Evolutionary conservation across 2,888 invertebrate genomes (phyloP).

Genomic region (Orthosia gracilis): DNA sequence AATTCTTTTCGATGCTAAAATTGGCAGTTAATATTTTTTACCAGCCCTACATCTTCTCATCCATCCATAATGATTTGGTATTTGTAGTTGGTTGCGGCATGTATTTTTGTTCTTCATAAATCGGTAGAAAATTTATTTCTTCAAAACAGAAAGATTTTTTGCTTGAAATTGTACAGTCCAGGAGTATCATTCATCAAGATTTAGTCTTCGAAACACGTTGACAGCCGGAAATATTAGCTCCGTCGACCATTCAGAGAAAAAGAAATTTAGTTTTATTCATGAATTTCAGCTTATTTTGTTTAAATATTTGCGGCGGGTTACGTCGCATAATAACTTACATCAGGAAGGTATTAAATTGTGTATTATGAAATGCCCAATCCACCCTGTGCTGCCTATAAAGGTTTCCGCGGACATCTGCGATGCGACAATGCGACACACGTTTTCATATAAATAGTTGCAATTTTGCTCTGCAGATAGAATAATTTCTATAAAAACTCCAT

Average conservation of each 20-base stretch:
- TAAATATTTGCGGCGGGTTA: not conserved
- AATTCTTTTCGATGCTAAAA: too few relatives aligned
- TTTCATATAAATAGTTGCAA: too few relatives aligned
- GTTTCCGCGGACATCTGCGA: too few relatives aligned
- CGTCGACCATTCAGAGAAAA: not conserved
- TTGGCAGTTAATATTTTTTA: too few relatives aligned
- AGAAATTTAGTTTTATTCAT: constrained; percentile 2
- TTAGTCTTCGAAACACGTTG: constrained; percentile 16
- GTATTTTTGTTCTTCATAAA: too few relatives aligned
- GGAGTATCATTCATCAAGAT: constrained; percentile 19
- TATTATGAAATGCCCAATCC: not conserved
- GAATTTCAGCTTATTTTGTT: not conserved
- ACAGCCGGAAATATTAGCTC: constrained; percentile 43
- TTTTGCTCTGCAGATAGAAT: too few relatives aligned
- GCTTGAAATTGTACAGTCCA: not conserved
- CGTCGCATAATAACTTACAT: not conserved
- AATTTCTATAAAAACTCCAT: too few relatives aligned
- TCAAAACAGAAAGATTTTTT: not conserved
- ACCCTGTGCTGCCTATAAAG: not conserved
- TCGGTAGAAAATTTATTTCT: not conserved
- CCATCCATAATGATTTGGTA: too few relatives aligned
- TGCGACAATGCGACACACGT: too few relatives aligned
- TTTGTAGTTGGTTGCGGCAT: too few relatives aligned
- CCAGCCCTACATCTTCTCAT: too few relatives aligned
- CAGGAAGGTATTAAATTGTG: not conserved